Evolutionary conservation across 2,888 invertebrate genomes (phyloP).

Genomic region (Dasypolia templi): DNA sequence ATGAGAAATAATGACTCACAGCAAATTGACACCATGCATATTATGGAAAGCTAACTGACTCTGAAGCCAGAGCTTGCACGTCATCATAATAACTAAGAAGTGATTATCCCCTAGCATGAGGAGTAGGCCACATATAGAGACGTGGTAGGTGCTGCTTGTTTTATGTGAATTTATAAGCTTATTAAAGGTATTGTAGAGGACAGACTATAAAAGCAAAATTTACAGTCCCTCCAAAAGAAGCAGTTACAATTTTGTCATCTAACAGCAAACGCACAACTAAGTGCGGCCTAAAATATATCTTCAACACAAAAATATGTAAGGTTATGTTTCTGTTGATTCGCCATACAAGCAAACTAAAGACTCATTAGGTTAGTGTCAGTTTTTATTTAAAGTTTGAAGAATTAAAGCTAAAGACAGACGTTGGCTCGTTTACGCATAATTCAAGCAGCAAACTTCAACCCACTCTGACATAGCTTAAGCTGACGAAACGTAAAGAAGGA

Average conservation of each 20-base stretch:
- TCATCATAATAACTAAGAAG: conserved; percentile 12
- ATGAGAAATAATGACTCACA: not conserved
- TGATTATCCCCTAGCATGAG: not conserved
- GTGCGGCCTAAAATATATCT: not conserved
- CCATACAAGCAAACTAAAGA: not conserved
- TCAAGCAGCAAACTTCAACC: conserved; percentile 19
- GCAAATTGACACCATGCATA: not conserved
- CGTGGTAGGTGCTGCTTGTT: not conserved
- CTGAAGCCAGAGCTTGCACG: not conserved
- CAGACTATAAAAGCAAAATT: not conserved
- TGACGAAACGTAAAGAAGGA: conserved; percentile 38
- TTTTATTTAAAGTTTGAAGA: not conserved
- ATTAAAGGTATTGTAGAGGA: not conserved
- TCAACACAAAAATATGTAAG: not conserved
- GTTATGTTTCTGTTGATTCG: not conserved
- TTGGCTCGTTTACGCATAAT: not conserved
- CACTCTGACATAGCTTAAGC: conserved; percentile 8
- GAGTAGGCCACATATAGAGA: not conserved
- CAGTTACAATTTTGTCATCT: too few relatives aligned
- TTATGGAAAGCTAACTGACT: conserved; percentile 16
- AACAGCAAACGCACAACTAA: not conserved
- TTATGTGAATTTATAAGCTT: not conserved
- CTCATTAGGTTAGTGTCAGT: not conserved
- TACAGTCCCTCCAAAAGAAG: not conserved
- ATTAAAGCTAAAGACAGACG: not conserved